A percentile compares a stretch with the other conserved stretches of the same genome.
Evolutionary conservation across 2,888 invertebrate genomes (phyloP).

Genomic region (Drosophila greeni): DNA sequence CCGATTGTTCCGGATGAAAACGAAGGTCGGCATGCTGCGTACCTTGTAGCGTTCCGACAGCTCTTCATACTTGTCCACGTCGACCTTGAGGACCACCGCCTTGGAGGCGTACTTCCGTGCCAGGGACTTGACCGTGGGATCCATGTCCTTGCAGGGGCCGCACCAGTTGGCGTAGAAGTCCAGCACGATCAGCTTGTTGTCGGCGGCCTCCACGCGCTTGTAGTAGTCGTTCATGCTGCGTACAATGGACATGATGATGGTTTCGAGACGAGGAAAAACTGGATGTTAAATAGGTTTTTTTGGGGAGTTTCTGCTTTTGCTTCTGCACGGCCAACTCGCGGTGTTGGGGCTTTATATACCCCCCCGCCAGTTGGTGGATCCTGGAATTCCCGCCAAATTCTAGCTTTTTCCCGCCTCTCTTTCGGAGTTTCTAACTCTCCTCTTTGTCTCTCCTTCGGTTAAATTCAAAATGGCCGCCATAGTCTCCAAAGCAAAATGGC

Average conservation of each 20-base stretch:
- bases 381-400: slow-evolving; percentile 25
- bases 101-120: slow-evolving; percentile 51
- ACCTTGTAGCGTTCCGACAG: slow-evolving; percentile 51
- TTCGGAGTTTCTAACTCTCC: neutral
- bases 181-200: slow-evolving; percentile 48
- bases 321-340: neutral
- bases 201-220: slow-evolving; percentile 57
- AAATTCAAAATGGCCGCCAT: slow-evolving; percentile 6
- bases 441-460: neutral
- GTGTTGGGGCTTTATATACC: neutral
- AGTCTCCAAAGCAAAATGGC: neutral
- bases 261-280: neutral
- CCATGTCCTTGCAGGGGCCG: slow-evolving; percentile 59
- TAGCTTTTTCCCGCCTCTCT: slow-evolving; percentile 3
- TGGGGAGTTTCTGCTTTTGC: slow-evolving; percentile 5
- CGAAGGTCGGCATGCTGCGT: slow-evolving; percentile 63
- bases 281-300: neutral
- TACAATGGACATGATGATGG: slow-evolving; percentile 35
- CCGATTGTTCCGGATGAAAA: slow-evolving; percentile 58
- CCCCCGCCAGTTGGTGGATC: neutral
- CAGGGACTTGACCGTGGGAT: slow-evolving; percentile 46
- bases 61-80: slow-evolving; percentile 56
- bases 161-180: slow-evolving; percentile 67
- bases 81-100: slow-evolving; percentile 50
- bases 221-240: slow-evolving; percentile 54